These are phyloP conservation scores for Drosophila willistoni DNA, from an alignment of 1,140 invertebrate genomes.

Conservation along the genomic window DNA sequence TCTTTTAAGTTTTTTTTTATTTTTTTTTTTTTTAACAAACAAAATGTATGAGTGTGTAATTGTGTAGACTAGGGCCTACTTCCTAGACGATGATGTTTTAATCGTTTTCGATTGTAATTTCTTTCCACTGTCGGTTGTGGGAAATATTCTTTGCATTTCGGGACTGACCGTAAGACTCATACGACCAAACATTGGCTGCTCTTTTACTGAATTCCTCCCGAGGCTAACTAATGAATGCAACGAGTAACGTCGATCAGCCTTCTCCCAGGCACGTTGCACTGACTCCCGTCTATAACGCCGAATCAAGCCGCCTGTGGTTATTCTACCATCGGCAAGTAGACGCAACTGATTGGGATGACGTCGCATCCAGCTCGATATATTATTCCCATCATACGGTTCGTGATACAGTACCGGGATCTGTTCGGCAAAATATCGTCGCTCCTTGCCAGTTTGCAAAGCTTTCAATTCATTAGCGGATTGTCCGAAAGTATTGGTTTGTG, in stretches of 20 bases:
- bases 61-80: background rate
- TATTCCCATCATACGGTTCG: slow-evolving; percentile 30
- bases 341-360: slow-evolving; percentile 37
- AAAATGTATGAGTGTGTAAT: no score
- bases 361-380: slow-evolving; percentile 44
- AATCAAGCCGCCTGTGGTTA: background rate
- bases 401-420: slow-evolving; percentile 37
- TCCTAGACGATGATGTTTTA: background rate
- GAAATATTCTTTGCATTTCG: background rate
- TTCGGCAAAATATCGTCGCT: slow-evolving; percentile 24
- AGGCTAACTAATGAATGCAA: background rate
- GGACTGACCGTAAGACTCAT: background rate
- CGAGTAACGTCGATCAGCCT: background rate
- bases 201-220: background rate
- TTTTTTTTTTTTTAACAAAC: no score
- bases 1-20: no score
- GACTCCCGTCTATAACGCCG: background rate
- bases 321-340: background rate
- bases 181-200: background rate
- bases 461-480: no score
- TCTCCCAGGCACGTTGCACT: background rate
- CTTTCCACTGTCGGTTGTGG: background rate
- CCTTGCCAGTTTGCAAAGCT: background rate
- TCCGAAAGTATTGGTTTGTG: no score
- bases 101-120: background rate